Evolutionary conservation across 2,888 invertebrate genomes (phyloP).

Genomic region (Macrosiphum euphorbiae): DNA sequence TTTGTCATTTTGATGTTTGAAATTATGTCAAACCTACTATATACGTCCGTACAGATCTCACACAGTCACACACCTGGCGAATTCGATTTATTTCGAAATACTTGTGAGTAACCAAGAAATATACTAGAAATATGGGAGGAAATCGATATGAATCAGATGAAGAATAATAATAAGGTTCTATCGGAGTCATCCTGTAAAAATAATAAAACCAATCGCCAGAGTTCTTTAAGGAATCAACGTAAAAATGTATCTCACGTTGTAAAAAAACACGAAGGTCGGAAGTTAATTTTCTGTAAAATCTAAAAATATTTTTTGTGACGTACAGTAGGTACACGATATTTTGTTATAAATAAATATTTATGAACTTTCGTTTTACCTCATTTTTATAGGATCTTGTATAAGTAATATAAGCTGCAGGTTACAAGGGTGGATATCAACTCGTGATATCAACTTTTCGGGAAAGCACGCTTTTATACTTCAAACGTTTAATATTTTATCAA

Average conservation of each 20-base stretch:
- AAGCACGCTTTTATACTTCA: not conserved
- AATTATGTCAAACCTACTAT: not conserved
- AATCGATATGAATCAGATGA: not conserved
- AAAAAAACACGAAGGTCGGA: not conserved
- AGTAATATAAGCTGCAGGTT: not conserved
- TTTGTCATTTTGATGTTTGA: not conserved
- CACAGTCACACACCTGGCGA: not conserved
- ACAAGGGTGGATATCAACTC: not conserved
- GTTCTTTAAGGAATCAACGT: not conserved
- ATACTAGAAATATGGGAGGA: too few relatives aligned
- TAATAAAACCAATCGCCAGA: not conserved
- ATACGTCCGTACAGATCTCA: not conserved
- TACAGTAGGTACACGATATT: not conserved
- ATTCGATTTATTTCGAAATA: not conserved
- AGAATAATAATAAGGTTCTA: not conserved
- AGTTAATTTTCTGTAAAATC: not conserved
- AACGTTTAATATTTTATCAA: not conserved
- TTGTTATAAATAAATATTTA: not conserved
- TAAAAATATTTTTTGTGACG: not conserved
- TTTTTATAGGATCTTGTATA: not conserved
- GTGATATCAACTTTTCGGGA: not conserved
- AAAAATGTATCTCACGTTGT: not conserved
- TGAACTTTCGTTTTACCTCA: not conserved
- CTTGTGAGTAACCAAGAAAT: not conserved
- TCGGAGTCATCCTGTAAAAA: not conserved